Evolutionary conservation across 2,113 vertebrate species (phyloP).

Genomic region (Lates calcarifer): DNA sequence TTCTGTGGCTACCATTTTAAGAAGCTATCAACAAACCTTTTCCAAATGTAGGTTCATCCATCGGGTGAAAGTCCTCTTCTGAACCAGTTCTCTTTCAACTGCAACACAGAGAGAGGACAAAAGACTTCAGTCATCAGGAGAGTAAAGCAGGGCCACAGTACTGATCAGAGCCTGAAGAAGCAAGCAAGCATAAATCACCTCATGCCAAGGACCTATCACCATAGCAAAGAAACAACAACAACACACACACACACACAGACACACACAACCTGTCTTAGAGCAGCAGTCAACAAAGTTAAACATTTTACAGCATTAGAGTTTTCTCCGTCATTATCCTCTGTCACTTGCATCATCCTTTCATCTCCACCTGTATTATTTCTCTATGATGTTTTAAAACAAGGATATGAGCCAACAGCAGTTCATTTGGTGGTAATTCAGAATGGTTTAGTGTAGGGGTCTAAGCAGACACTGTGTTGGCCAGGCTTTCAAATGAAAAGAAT

Average conservation of each 20-base stretch:
- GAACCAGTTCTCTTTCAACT: slow-evolving; percentile 96
- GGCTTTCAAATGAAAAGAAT: too few species aligned
- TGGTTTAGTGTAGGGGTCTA: too few species aligned
- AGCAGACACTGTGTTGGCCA: too few species aligned
- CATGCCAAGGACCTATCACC: neutral
- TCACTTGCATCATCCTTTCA: too few species aligned
- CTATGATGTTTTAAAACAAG: too few species aligned
- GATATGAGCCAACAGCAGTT: too few species aligned
- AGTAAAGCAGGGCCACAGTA: neutral
- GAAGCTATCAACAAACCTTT: slow-evolving; percentile 85
- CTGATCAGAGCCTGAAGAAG: neutral
- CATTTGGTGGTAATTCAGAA: too few species aligned
- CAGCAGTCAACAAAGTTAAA: too few species aligned
- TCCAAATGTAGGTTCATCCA: slow-evolving; percentile 98
- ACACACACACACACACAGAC: neutral
- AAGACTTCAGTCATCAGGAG: neutral
- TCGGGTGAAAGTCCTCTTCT: slow-evolving; percentile 98
- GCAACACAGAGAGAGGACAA: slow-evolving; percentile 51
- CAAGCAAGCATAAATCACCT: neutral
- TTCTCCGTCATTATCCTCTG: too few species aligned
- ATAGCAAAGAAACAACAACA: neutral
- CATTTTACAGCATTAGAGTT: too few species aligned
- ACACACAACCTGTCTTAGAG: neutral
- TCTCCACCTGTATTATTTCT: too few species aligned
- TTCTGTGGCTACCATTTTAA: neutral